Evolutionary conservation across 2,888 invertebrate species (phyloP), one percentile per base, ranked within the genome.

Genomic region (Drosophila merina): DNA sequence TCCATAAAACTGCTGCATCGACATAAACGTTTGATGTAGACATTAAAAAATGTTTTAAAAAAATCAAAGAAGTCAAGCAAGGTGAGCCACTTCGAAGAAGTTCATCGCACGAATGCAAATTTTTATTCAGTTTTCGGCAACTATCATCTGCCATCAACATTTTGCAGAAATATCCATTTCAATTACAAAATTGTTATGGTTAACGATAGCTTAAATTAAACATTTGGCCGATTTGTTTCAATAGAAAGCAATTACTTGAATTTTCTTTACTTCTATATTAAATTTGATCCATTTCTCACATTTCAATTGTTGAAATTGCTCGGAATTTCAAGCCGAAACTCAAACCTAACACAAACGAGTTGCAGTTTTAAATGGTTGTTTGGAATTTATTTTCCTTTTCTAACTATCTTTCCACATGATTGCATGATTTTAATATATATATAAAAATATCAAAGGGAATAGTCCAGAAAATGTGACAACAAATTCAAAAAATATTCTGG

Each of bases 351-450:
- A 2, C 28, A 12, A 25, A 49, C 30, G 8, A 4, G 14, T 2
- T 40, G 12, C 12, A 30, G 12, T 48, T 30, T 31, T 42, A 36
- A 31, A 48, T n/a, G 47, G 25, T 1, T 26, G 26, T 20, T 30
- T 49, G 33, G 49, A 26, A 20, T 31, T 31, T 44, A 36, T 14
- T 30, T 6, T 44, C 40, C 42, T 38, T 36, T 66, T 56, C 67
- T 58, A 58, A 67, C 67, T 67, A 51, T 42, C 59, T 56, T 79
- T 70, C 55, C 77, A 71, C 72, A 74, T 62, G 60, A 62, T 25
- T 80, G 77, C 68, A 75, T 67, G 68, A 72, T 49, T 83, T 77
- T 74, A 78, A 83, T 80, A 74, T 74, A 83, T 81, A 62, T 57
- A 56, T 64, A 33, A 25, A 57, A 68, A 49, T 69, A 57, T 62